Evolutionary conservation across 2,113 vertebrate genomes (phyloP).

Genomic region (Sterna hirundo): DNA sequence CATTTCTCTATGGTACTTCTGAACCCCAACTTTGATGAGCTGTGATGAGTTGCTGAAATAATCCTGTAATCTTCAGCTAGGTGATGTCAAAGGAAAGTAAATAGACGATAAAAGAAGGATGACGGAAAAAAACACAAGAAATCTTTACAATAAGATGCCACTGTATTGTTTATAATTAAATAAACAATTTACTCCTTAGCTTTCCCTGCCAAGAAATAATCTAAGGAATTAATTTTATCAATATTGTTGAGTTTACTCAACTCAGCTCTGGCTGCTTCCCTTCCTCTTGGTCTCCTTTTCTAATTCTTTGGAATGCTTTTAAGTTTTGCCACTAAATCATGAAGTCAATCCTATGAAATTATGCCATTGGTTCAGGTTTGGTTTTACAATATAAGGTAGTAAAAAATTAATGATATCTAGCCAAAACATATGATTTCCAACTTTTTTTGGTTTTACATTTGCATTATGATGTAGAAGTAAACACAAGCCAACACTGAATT

Average conservation of each 20-base stretch:
- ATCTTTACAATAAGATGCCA: constrained; percentile 35
- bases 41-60: constrained; percentile 25
- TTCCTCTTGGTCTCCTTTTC: not conserved
- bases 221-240: constrained; percentile 37
- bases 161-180: not conserved
- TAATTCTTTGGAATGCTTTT: constrained; percentile 43
- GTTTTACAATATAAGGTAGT: not conserved
- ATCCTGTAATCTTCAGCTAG: constrained; percentile 43
- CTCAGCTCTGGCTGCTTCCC: not conserved
- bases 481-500: not conserved
- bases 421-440: not conserved
- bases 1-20: not conserved
- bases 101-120: not conserved
- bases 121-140: not conserved
- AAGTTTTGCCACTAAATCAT: constrained; percentile 21
- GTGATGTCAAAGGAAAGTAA: constrained; percentile 21
- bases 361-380: constrained; percentile 2
- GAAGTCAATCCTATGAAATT: not conserved
- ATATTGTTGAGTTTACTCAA: constrained; percentile 18
- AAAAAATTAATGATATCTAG: constrained; percentile 1
- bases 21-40: not conserved
- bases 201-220: not conserved
- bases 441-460: not conserved
- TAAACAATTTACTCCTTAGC: not conserved
- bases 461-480: not conserved